Percentiles rank a stretch among this genome's conserved stretches.
phyloP scores from a whole-genome alignment of 2,113 vertebrate genomes.

The Drymodes brunneopygia region DNA sequence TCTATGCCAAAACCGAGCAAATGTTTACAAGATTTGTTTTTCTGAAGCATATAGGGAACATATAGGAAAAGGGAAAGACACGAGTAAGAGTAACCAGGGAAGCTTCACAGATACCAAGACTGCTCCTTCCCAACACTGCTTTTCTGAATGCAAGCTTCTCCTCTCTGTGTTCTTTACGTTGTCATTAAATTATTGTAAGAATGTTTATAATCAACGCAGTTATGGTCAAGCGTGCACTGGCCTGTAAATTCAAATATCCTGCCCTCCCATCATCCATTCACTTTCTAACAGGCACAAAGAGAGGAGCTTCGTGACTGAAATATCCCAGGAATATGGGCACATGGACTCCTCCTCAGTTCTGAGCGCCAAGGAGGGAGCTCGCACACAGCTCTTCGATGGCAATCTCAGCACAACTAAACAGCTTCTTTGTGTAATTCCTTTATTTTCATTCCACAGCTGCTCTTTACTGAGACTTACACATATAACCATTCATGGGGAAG shows the following conservation, averaged over 20 bases:
- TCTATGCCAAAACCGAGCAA: conserved; percentile 17
- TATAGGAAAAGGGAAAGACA: background rate
- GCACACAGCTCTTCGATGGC: background rate
- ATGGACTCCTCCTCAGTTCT: background rate
- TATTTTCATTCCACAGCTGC: conserved; percentile 44
- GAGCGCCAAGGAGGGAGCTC: background rate
- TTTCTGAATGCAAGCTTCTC: background rate
- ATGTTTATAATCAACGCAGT: background rate
- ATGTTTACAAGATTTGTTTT: conserved; percentile 22
- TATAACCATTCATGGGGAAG: conserved; percentile 11
- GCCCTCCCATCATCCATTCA: background rate
- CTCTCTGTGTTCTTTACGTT: background rate
- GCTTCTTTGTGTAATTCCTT: conserved; percentile 3
- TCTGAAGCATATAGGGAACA: background rate
- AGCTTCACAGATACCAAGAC: background rate
- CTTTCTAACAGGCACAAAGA: background rate
- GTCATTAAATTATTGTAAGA: background rate
- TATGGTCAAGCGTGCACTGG: background rate
- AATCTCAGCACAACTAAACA: background rate
- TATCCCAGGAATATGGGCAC: background rate
- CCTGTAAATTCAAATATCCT: background rate
- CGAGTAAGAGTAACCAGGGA: background rate
- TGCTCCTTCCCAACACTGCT: background rate
- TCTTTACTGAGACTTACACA: conserved; percentile 14
- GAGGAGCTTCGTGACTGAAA: background rate